These are phyloP conservation scores for Coranthus polyacanthus DNA, from an alignment of 2,797 vertebrate genomes.

Conservation along the genomic window DNA sequence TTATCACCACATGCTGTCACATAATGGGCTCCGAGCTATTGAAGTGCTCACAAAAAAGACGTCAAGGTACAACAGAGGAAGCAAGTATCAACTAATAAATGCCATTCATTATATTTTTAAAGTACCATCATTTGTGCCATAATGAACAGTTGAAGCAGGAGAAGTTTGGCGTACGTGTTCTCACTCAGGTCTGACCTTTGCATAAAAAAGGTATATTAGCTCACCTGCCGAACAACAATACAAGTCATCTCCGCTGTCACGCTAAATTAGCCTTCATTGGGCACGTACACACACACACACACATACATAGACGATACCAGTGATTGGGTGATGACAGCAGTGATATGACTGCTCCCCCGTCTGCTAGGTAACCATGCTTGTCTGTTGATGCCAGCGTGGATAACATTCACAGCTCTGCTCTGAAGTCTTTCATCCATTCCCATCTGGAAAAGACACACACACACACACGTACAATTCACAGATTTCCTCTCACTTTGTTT, in stretches of 20 bases:
- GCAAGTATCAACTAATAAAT: not conserved
- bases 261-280: conserved; percentile 81
- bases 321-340: conserved; percentile 80
- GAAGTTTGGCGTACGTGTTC: conserved; percentile 66
- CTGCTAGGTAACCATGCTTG: conserved; percentile 78
- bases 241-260: conserved; percentile 70
- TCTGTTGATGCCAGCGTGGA: conserved; percentile 83
- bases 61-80: not conserved
- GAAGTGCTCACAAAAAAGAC: conserved; percentile 3
- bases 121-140: conserved; percentile 13
- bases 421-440: conserved; percentile 59
- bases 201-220: conserved; percentile 77
- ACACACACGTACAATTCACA: conserved; percentile 16
- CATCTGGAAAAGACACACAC: conserved; percentile 43
- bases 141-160: not conserved
- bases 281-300: conserved; percentile 16
- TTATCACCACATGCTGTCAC: conserved; percentile 82
- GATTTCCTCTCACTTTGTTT: conserved; percentile 23
- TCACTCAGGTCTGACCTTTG: conserved; percentile 48
- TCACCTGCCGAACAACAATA: conserved; percentile 85
- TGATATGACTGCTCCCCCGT: conserved; percentile 78
- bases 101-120: not conserved
- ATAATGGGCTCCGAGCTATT: conserved; percentile 79
- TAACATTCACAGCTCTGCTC: conserved; percentile 83
- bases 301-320: conserved; percentile 41